Evolutionary conservation across 2,888 invertebrate species (phyloP).

Genomic region (Drosophila borborema): DNA sequence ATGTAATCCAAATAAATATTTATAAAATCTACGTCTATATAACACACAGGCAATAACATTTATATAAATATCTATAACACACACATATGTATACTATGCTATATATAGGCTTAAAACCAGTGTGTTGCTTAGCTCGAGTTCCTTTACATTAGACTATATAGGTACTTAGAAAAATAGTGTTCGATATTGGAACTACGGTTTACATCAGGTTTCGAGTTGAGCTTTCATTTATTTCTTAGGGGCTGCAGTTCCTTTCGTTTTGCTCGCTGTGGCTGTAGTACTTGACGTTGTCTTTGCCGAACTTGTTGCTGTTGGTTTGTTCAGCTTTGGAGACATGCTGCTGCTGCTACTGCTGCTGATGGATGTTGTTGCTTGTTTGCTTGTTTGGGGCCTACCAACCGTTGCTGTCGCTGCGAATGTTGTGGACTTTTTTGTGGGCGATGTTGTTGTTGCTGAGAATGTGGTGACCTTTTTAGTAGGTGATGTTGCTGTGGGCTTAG

Average conservation of each 20-base stretch:
- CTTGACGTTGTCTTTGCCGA: slow-evolving; percentile 48
- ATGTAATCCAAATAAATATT: slow-evolving; percentile 45
- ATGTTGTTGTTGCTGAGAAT: slow-evolving; percentile 16
- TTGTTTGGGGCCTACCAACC: slow-evolving; percentile 28
- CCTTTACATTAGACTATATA: slow-evolving; percentile 39
- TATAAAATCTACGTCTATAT: slow-evolving; percentile 51
- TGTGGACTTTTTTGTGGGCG: slow-evolving; percentile 14
- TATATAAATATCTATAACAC: slow-evolving; percentile 16
- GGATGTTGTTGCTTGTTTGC: slow-evolving; percentile 26
- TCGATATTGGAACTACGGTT: slow-evolving; percentile 44
- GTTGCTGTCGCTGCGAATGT: slow-evolving; percentile 19
- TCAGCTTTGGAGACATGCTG: slow-evolving; percentile 43
- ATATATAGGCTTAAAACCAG: slow-evolving; percentile 24
- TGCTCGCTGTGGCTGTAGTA: slow-evolving; percentile 32
- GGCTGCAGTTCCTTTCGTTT: slow-evolving; percentile 57
- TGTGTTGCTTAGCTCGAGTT: slow-evolving; percentile 46
- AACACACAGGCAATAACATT: slow-evolving; percentile 42
- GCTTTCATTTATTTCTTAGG: slow-evolving; percentile 55
- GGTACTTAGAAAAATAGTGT: slow-evolving; percentile 68
- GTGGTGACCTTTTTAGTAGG: slow-evolving; percentile 11
- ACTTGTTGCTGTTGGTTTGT: slow-evolving; percentile 43
- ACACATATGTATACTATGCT: neutral
- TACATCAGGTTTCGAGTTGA: slow-evolving; percentile 3
- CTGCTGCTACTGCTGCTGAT: slow-evolving; percentile 22
- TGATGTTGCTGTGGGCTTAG: slow-evolving; percentile 13